Evolutionary conservation across 2,888 invertebrate genomes (phyloP), one percentile per base, ranked within the genome.

Genomic region (Brachypalpus laphriformis): DNA sequence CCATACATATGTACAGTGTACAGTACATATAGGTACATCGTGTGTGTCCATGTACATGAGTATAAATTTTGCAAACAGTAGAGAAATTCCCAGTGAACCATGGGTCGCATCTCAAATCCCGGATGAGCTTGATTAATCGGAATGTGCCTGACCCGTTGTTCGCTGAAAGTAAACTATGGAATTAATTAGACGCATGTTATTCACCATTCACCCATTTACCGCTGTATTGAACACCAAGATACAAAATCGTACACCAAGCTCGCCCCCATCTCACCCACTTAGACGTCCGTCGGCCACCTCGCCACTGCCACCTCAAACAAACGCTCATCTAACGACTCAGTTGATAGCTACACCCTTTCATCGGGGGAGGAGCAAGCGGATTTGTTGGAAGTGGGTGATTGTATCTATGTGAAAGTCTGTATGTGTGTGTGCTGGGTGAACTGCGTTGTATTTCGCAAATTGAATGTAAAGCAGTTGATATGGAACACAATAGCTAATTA

Each of bases 401-500:
- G 25, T 78, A 47, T 8, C n/a, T 34, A 16, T 5, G 11, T 25
- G 2, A 40, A 3, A 42, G n/a, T 37, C 14, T 68, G 11, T n/a
- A 5, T 54, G 45, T 57, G 42, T 66, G 42, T 72, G 18, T 72
- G 51, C 20, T 49, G 16, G 57, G 42, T 57, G 80, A 75, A 61
- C 66, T 71, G 45, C 45, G 81, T 66, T 87, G 81, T 87, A 82
- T 88, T 87, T 88, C 82, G 88, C 87, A 88, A 87, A 88, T 88
- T 88, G 88, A 87, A 88, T 88, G 88, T 88, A 87, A 87, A 87
- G 87, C 87, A 87, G 87, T 88, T 87, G 82, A 85, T 87, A 87
- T 86, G 76, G 80, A 87, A 83, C 82, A 88, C 88, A 88, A 88
- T 88, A 87, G 88, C 87, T 88, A 88, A 88, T 88, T 88, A 88